Evolutionary conservation across 2,797 vertebrate genomes (phyloP).

Genomic region (Clarias platycephalus): DNA sequence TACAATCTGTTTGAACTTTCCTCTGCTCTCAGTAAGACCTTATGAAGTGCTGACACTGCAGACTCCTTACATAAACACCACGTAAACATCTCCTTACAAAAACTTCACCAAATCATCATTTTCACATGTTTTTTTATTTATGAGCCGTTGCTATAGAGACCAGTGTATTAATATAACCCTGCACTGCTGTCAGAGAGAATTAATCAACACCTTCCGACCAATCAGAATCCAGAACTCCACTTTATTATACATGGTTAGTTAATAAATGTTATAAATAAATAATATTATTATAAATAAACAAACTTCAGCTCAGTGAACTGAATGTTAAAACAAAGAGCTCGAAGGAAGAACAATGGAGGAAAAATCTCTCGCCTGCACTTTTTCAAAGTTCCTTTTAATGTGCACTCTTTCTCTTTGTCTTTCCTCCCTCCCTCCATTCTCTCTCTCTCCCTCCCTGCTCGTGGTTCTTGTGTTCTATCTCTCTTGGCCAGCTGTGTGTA

Average conservation of each 20-base stretch:
- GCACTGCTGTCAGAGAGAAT: not conserved
- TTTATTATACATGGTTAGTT: too few species aligned
- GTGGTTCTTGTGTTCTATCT: conserved; percentile 41
- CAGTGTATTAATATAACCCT: not conserved
- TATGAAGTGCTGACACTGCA: not conserved
- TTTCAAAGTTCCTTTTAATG: conserved; percentile 20
- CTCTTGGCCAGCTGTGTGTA: conserved; percentile 50
- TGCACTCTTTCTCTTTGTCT: conserved; percentile 42
- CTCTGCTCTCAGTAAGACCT: not conserved
- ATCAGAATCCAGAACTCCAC: not conserved
- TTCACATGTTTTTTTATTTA: not conserved
- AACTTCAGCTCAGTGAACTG: not conserved
- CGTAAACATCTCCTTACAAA: not conserved
- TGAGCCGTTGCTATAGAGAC: not conserved
- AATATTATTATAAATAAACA: not conserved
- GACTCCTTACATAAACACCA: not conserved
- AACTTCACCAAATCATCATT: not conserved
- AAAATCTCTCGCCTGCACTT: conserved; percentile 5
- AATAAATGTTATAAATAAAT: not conserved
- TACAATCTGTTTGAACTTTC: not conserved
- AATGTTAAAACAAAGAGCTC: not conserved
- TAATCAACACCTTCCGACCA: conserved; percentile 5
- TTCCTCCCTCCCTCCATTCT: conserved; percentile 31
- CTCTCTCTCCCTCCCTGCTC: conserved; percentile 1
- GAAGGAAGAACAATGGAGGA: conserved; percentile 29